Evolutionary conservation across 2,113 vertebrate genomes (phyloP).

Genomic region (Nansenia antarctica): DNA sequence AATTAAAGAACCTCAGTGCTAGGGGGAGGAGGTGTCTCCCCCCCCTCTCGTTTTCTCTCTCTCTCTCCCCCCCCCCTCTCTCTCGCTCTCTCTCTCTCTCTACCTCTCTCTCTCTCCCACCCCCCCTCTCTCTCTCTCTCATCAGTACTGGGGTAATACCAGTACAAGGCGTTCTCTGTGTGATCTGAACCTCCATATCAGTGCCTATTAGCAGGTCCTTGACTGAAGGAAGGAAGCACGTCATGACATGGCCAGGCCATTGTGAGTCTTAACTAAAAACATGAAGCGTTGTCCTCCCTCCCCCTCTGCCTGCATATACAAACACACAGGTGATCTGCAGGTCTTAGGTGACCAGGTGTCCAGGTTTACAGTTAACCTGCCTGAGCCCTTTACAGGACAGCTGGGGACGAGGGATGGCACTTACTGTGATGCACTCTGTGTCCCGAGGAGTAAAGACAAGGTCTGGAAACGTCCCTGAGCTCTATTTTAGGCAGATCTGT

Average conservation of each 20-base stretch:
- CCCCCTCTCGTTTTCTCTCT: neutral
- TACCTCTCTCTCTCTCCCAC: neutral
- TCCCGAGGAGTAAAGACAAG: too few relatives aligned
- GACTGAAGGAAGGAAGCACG: neutral
- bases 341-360: constrained; percentile 1
- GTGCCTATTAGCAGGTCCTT: neutral
- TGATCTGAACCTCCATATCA: neutral
- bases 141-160: neutral
- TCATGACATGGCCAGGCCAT: neutral
- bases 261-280: too few relatives aligned
- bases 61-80: too few relatives aligned
- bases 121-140: neutral
- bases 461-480: neutral
- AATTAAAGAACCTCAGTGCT: constrained; percentile 5
- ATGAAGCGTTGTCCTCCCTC: neutral
- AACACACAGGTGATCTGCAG: neutral
- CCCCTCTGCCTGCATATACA: neutral
- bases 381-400: neutral
- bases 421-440: too few relatives aligned
- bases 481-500: neutral
- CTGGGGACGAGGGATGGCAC: neutral
- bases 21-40: neutral
- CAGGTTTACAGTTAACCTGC: neutral
- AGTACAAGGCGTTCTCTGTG: neutral
- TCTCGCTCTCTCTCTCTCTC: neutral